Conservation (phyloP, 1,140 invertebrate genomes). For the Hestina assimilis region DNA sequence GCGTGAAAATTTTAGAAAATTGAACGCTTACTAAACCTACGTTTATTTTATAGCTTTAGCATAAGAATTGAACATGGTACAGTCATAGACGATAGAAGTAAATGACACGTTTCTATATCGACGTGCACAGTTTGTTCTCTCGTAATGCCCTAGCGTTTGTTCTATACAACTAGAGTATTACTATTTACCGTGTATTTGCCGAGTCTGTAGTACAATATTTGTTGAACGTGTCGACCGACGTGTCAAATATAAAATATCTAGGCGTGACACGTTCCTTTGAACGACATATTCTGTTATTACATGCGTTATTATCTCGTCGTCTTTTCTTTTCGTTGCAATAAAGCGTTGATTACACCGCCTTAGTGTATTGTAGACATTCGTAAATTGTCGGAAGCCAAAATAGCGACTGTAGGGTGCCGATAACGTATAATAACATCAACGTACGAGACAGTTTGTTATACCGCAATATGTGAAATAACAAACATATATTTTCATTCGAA, state of each 20-base stretch:
- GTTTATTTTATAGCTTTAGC: constrained; percentile 9
- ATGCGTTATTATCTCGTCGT: constrained; percentile 62
- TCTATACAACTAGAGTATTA: constrained; percentile 50
- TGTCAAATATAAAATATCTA: constrained; percentile 67
- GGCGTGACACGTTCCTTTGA: constrained; percentile 60
- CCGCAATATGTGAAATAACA: not conserved
- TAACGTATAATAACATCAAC: constrained; percentile 27
- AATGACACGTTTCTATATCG: constrained; percentile 62
- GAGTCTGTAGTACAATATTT: constrained; percentile 73
- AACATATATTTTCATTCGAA: constrained; percentile 3
- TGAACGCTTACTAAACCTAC: not conserved
- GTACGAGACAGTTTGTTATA: not conserved
- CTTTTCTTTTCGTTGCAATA: constrained; percentile 64
- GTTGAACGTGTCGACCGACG: constrained; percentile 66
- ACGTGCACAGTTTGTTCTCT: constrained; percentile 50
- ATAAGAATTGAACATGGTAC: constrained; percentile 53
- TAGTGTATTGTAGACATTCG: constrained; percentile 34
- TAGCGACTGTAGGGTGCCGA: constrained; percentile 50
- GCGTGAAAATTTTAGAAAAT: too few species aligned
- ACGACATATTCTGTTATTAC: constrained; percentile 65
- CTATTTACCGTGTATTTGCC: constrained; percentile 67
- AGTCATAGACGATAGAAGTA: constrained; percentile 48
- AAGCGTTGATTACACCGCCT: constrained; percentile 61
- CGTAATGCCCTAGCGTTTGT: constrained; percentile 52
- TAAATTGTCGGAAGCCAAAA: constrained; percentile 44